A percentile compares a stretch with the other conserved stretches of the same genome.
These are phyloP conservation scores for Epinotia demarniana DNA, from an alignment of 2,888 invertebrate species.

Conservation along the genomic window DNA sequence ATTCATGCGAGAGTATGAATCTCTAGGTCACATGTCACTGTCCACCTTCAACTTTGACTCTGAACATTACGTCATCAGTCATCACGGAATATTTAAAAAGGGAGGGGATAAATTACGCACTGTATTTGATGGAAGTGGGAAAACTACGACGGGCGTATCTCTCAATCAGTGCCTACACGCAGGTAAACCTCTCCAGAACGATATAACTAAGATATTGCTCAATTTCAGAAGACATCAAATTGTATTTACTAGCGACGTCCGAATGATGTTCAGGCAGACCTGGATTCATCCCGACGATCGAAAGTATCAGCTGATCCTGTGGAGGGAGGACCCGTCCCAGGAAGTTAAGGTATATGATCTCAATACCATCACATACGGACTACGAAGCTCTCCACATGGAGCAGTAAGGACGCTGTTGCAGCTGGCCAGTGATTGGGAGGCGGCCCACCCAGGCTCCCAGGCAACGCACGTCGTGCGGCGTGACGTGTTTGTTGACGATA, in stretches of 20 bases:
- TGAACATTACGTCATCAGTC: no score
- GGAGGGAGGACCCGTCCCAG: neutral
- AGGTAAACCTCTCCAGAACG: neutral
- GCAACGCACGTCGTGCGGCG: no score
- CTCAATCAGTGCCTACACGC: constrained; percentile 1
- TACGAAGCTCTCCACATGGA: no score
- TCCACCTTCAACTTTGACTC: neutral
- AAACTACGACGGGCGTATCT: neutral
- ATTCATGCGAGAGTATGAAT: neutral
- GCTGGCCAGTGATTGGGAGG: no score
- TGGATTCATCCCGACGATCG: neutral
- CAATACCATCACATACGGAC: no score
- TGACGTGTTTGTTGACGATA: no score
- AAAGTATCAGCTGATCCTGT: neutral
- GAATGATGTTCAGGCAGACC: neutral
- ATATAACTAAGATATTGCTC: constrained; percentile 5
- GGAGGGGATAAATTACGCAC: no score
- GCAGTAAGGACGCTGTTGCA: no score
- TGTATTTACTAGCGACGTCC: neutral
- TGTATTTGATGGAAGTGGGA: no score
- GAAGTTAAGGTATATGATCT: no score
- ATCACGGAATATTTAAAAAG: no score
- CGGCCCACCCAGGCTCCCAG: no score
- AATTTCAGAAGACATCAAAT: constrained; percentile 10
- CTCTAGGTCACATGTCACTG: neutral